Percentiles rank a stretch among this genome's conserved stretches.
Evolutionary conservation across 2,888 invertebrate species (phyloP).

Genomic region (Pristionchus fissidentatus): DNA sequence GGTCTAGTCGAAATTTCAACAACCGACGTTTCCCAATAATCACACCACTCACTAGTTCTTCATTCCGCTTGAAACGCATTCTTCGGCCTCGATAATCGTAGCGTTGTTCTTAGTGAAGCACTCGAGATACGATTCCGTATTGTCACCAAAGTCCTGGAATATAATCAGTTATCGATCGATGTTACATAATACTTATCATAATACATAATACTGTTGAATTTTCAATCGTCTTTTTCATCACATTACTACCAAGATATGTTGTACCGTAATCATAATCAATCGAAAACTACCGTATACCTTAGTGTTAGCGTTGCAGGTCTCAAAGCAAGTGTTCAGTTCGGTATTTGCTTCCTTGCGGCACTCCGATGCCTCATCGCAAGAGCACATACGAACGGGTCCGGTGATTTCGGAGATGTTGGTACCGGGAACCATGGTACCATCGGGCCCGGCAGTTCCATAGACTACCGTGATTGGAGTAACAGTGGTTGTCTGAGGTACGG

Average conservation of each 20-base stretch:
- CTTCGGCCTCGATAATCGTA: not conserved
- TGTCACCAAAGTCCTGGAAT: not conserved
- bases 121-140: not conserved
- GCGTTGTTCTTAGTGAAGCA: conserved; percentile 15
- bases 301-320: not conserved
- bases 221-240: not conserved
- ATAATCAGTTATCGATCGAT: not conserved
- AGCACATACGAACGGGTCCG: no score
- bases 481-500: no score
- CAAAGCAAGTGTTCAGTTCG: not conserved
- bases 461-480: no score
- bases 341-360: not conserved
- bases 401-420: no score
- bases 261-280: no score
- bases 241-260: not conserved
- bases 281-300: conserved; percentile 38
- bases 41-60: conserved; percentile 13
- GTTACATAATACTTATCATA: fast-evolving
- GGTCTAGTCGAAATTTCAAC: not conserved
- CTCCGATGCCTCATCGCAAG: not conserved
- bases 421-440: no score
- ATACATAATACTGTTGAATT: no score
- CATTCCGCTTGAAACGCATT: not conserved
- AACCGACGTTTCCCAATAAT: not conserved
- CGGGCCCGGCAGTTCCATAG: no score